phyloP scores from a whole-genome alignment of 2,113 vertebrate genomes.

The Struthidea cinerea region DNA sequence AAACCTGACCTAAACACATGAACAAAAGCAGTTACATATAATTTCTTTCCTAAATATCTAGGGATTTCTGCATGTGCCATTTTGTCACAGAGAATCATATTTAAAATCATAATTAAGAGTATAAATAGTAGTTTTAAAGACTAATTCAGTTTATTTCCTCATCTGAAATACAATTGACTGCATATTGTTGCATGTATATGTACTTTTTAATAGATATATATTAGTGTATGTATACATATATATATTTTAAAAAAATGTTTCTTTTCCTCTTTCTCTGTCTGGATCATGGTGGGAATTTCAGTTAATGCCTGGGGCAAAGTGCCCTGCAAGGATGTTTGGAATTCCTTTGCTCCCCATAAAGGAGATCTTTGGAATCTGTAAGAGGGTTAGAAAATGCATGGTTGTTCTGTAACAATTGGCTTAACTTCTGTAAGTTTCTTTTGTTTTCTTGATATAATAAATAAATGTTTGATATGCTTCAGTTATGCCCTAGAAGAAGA shows the following conservation, averaged over 20 bases:
- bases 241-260: neutral
- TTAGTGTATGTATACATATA: neutral
- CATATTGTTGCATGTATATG: neutral
- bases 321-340: slow-evolving; percentile 60
- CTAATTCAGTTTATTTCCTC: neutral
- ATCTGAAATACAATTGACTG: neutral
- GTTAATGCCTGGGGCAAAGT: slow-evolving; percentile 55
- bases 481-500: neutral
- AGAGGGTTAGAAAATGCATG: slow-evolving; percentile 18
- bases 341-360: slow-evolving; percentile 63
- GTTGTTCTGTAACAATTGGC: neutral
- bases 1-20: neutral
- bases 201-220: neutral
- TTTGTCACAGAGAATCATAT: neutral
- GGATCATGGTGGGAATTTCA: slow-evolving; percentile 52
- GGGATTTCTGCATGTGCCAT: neutral
- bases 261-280: neutral
- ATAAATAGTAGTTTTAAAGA: neutral
- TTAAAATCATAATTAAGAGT: neutral
- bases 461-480: neutral
- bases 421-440: neutral
- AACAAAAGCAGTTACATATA: neutral
- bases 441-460: neutral
- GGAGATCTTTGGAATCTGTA: slow-evolving; percentile 53
- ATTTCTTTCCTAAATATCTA: neutral